Evolutionary conservation across 35 echinoderm and acorn worm species (phyloP).

Genomic region (Chiridota heheva): DNA sequence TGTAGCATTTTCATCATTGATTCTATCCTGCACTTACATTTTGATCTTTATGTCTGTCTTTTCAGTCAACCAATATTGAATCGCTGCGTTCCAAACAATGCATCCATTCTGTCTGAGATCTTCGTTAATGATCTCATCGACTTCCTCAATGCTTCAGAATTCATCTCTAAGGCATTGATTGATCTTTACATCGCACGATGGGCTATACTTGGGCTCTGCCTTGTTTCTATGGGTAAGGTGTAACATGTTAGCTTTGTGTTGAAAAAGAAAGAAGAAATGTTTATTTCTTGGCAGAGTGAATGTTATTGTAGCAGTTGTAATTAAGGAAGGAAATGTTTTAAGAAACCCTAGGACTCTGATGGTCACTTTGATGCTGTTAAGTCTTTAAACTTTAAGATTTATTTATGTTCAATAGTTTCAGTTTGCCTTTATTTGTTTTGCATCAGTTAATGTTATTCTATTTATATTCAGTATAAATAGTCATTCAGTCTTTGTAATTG

Average conservation of each 20-base stretch:
- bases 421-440: too few species aligned
- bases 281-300: background rate
- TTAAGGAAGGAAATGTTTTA: background rate
- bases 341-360: background rate
- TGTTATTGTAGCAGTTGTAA: background rate
- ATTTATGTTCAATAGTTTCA: too few species aligned
- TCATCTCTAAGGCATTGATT: slow-evolving; percentile 77
- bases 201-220: slow-evolving; percentile 83
- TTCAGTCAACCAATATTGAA: slow-evolving; percentile 67
- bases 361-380: background rate
- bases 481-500: too few species aligned
- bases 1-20: background rate
- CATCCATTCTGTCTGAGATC: slow-evolving; percentile 14
- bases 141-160: slow-evolving; percentile 74
- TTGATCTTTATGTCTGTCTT: background rate
- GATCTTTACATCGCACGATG: slow-evolving; percentile 89
- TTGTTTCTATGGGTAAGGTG: slow-evolving; percentile 68
- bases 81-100: slow-evolving; percentile 77
- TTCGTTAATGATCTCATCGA: slow-evolving; percentile 61
- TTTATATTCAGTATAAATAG: too few species aligned
- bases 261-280: background rate
- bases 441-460: too few species aligned
- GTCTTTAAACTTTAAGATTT: too few species aligned
- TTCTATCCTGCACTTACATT: background rate
- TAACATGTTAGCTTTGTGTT: background rate